phyloP scores from a whole-genome alignment of 2,888 invertebrate genomes.

The Pristionchus fissidentatus region DNA sequence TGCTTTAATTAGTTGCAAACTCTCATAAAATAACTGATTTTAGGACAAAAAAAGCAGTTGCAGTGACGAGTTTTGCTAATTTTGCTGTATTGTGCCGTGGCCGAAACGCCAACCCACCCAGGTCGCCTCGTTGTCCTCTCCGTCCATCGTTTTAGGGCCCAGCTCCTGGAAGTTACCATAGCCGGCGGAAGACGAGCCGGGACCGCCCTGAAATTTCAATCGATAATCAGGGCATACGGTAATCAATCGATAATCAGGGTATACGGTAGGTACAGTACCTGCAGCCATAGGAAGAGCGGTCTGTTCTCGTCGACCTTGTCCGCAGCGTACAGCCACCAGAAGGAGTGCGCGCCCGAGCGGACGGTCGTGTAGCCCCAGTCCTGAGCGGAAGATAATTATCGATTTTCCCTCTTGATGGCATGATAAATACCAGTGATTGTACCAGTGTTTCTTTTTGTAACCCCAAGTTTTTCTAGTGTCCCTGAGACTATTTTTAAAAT shows the following conservation, averaged over 20 bases:
- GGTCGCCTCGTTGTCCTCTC: constrained; percentile 83
- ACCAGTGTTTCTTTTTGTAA: too few species aligned
- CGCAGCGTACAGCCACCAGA: constrained; percentile 87
- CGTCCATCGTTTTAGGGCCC: constrained; percentile 84
- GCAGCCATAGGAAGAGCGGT: constrained; percentile 88
- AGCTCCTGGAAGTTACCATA: constrained; percentile 90
- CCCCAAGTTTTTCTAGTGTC: too few species aligned
- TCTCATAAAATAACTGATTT: background rate
- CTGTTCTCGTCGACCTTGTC: constrained; percentile 69
- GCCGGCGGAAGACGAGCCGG: constrained; percentile 86
- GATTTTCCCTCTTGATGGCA: too few species aligned
- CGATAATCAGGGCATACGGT: background rate
- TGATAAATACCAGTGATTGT: too few species aligned
- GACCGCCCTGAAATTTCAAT: constrained; percentile 84
- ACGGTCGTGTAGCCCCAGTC: constrained; percentile 86
- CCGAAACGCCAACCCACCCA: constrained; percentile 82
- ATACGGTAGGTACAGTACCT: constrained; percentile 70
- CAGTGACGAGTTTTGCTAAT: background rate
- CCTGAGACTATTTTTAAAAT: too few species aligned
- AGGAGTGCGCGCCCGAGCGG: constrained; percentile 85
- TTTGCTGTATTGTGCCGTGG: background rate
- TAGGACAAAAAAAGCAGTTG: background rate
- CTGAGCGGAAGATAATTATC: too few species aligned
- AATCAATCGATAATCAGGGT: background rate
- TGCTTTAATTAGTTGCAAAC: too few species aligned